phyloP scores from a whole-genome alignment of 2,888 invertebrate genomes.

The Nomada fabriciana region DNA sequence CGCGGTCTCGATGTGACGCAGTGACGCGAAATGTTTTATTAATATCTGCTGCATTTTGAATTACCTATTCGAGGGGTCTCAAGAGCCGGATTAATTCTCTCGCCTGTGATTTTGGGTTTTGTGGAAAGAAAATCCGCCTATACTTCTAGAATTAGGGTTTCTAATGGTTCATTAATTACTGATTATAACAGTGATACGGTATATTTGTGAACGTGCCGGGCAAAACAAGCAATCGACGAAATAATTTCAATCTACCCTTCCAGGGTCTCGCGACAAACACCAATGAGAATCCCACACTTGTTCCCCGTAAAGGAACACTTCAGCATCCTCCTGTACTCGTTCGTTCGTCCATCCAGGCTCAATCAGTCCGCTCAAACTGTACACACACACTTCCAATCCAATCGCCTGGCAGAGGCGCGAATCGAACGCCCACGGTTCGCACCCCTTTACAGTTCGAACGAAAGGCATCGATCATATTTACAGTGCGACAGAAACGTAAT shows the following conservation, averaged over 20 bases:
- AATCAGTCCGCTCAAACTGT: background rate
- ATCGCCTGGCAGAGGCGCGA: conserved; percentile 29
- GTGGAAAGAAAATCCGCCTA: too few species aligned
- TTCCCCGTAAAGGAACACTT: background rate
- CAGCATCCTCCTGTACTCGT: background rate
- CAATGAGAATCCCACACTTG: conserved; percentile 6
- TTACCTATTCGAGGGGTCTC: background rate
- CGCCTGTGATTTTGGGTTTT: too few species aligned
- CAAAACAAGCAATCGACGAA: background rate
- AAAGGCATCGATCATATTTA: conserved; percentile 73
- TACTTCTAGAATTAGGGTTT: too few species aligned
- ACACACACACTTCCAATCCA: background rate
- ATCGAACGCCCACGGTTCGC: conserved; percentile 29
- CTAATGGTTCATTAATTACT: too few species aligned
- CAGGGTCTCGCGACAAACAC: background rate
- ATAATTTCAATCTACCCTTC: background rate
- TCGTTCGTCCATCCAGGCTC: background rate
- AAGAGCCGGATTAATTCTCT: too few species aligned
- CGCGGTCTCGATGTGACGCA: background rate
- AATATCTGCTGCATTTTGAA: background rate
- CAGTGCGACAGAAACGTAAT: conserved; percentile 67
- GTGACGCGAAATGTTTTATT: conserved; percentile 13
- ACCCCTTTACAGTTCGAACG: conserved; percentile 28
- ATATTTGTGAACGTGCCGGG: background rate
- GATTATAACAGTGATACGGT: background rate